A percentile compares a stretch with the other conserved stretches of the same genome.
These are phyloP conservation scores for Busseola fusca DNA, from an alignment of 2,888 invertebrate species.

Conservation along the genomic window DNA sequence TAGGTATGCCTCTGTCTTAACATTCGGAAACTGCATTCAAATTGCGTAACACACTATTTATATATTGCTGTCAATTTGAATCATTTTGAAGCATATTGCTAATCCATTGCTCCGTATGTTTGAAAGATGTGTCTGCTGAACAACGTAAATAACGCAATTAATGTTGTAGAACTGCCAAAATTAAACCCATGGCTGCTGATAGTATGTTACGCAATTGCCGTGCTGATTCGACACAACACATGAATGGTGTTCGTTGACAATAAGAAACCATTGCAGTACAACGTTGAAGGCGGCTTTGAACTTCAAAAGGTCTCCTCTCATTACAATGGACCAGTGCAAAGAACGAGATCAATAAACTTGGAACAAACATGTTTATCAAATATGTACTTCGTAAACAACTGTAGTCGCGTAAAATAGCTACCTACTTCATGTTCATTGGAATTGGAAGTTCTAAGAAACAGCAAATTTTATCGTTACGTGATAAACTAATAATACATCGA, in stretches of 20 bases:
- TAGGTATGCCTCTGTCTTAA: no score
- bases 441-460: neutral
- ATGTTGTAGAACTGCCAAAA: no score
- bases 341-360: constrained; percentile 19
- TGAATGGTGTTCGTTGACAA: constrained; percentile 19
- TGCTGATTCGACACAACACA: constrained; percentile 23
- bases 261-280: constrained; percentile 39
- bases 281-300: constrained; percentile 40
- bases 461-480: neutral
- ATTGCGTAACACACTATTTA: no score
- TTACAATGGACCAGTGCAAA: constrained; percentile 17
- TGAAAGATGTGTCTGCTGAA: no score
- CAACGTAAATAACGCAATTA: no score
- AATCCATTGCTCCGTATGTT: no score
- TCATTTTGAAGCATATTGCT: no score
- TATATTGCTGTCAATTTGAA: no score
- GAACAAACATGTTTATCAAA: constrained; percentile 33
- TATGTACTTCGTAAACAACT: constrained; percentile 9
- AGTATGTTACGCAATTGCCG: no score
- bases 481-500: no score
- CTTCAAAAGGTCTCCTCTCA: constrained; percentile 11
- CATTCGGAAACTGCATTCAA: neutral
- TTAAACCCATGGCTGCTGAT: no score
- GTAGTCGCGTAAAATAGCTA: neutral
- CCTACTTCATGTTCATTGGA: neutral